Evolutionary conservation across 2,888 invertebrate species (phyloP).

Genomic region (Colostygia pectinataria): DNA sequence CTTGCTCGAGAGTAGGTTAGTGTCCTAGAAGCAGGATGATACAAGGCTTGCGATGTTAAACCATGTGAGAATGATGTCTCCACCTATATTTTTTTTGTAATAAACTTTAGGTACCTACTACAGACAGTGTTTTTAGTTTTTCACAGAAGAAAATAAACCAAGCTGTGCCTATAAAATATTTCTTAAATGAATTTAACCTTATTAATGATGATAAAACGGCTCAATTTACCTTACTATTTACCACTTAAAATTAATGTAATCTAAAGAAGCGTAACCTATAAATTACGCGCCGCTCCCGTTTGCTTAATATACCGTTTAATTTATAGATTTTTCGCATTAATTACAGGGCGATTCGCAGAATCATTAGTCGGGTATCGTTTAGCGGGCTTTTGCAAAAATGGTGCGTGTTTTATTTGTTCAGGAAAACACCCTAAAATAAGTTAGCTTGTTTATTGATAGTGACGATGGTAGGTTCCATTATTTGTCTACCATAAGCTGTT

Average conservation of each 20-base stretch:
- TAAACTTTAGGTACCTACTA: too few relatives aligned
- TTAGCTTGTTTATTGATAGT: too few relatives aligned
- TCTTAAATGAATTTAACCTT: conserved; percentile 1
- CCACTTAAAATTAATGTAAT: conserved; percentile 21
- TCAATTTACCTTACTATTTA: conserved; percentile 21
- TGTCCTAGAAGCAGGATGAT: too few relatives aligned
- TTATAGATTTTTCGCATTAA: conserved; percentile 26
- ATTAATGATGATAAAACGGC: conserved; percentile 20
- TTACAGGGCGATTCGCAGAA: conserved; percentile 13
- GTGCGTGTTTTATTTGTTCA: neutral
- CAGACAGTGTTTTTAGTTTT: too few relatives aligned
- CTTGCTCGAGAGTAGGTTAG: too few relatives aligned
- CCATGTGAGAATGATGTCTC: too few relatives aligned
- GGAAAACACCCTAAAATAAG: neutral
- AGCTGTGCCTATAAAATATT: neutral
- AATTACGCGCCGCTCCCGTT: conserved; percentile 16
- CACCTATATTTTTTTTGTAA: too few relatives aligned
- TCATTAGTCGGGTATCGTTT: conserved; percentile 16
- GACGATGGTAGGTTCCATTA: too few relatives aligned
- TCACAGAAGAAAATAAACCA: too few relatives aligned
- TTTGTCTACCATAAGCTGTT: too few relatives aligned
- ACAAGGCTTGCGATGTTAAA: too few relatives aligned
- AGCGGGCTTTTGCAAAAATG: conserved; percentile 1
- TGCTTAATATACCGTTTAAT: conserved; percentile 22
- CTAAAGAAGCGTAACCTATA: conserved; percentile 21